phyloP scores from a whole-genome alignment of 2,113 vertebrate species.

The Hippocampus barbouri region DNA sequence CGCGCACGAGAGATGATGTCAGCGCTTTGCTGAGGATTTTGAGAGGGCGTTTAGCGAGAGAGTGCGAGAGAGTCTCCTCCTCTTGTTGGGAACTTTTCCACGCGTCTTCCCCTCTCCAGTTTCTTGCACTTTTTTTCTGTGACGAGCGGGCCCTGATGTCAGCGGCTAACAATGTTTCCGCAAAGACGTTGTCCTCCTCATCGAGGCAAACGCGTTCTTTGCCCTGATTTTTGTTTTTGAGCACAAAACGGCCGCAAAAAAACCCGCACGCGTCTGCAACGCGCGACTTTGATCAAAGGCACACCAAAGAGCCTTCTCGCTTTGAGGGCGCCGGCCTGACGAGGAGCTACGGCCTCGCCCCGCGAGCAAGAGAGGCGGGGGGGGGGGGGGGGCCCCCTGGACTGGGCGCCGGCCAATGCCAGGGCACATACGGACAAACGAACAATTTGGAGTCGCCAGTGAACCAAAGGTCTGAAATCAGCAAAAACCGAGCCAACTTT shows the following conservation, averaged over 20 bases:
- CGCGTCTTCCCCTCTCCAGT: conserved; percentile 35
- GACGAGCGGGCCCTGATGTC: conserved; percentile 47
- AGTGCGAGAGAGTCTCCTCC: conserved; percentile 3
- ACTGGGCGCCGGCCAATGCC: too few species aligned
- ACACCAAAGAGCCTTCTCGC: too few species aligned
- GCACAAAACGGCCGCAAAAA: neutral
- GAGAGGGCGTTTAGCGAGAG: neutral
- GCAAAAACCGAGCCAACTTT: too few species aligned
- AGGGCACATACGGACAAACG: too few species aligned
- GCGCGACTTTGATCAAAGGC: too few species aligned
- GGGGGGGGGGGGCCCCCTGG: too few species aligned
- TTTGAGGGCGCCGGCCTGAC: too few species aligned
- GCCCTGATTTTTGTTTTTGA: neutral
- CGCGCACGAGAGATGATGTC: conserved; percentile 51
- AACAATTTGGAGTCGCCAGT: too few species aligned
- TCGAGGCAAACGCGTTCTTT: conserved; percentile 6
- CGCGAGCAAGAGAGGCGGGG: too few species aligned
- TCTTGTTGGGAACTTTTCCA: conserved; percentile 30
- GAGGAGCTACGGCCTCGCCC: too few species aligned
- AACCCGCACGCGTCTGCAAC: neutral
- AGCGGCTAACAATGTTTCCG: conserved; percentile 39
- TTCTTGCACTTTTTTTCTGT: conserved; percentile 49
- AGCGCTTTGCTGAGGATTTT: conserved; percentile 36
- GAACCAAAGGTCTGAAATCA: too few species aligned
- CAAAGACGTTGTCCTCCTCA: conserved; percentile 24